Percentiles rank a stretch among this genome's conserved stretches.
phyloP scores from a whole-genome alignment of 2,888 invertebrate species.

The Drosophila trichaetosa region DNA sequence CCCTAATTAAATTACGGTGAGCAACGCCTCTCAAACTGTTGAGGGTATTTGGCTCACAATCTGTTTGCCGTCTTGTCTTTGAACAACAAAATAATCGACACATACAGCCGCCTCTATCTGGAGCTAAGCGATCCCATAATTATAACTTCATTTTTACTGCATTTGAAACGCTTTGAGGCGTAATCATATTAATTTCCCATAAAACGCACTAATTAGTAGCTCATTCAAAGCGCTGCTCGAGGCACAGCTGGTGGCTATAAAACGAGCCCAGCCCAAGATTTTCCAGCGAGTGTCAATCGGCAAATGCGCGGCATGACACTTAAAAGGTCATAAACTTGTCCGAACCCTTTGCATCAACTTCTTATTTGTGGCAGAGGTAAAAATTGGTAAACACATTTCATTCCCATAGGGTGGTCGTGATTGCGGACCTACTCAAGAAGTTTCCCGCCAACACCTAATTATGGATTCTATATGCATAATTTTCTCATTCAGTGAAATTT shows the following conservation, averaged over 20 bases:
- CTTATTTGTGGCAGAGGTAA: conserved; percentile 4
- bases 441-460: conserved; percentile 49
- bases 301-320: conserved; percentile 67
- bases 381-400: conserved; percentile 46
- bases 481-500: conserved; percentile 53
- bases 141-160: conserved; percentile 65
- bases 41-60: conserved; percentile 16
- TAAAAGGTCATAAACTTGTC: conserved; percentile 66
- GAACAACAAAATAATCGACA: background rate
- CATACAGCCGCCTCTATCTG: conserved; percentile 5
- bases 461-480: conserved; percentile 71
- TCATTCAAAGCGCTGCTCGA: conserved; percentile 64
- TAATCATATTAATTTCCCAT: conserved; percentile 73
- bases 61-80: conserved; percentile 1
- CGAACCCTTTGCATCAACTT: conserved; percentile 43
- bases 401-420: conserved; percentile 59
- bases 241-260: conserved; percentile 61
- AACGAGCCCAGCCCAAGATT: conserved; percentile 7
- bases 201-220: conserved; percentile 70
- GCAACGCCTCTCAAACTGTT: conserved; percentile 32
- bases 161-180: conserved; percentile 51
- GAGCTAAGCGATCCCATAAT: conserved; percentile 42
- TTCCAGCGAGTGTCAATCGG: conserved; percentile 53
- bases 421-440: conserved; percentile 12
- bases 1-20: conserved; percentile 44